Evolutionary conservation across 2,113 vertebrate genomes (phyloP).

Genomic region (Neofelis nebulosa): DNA sequence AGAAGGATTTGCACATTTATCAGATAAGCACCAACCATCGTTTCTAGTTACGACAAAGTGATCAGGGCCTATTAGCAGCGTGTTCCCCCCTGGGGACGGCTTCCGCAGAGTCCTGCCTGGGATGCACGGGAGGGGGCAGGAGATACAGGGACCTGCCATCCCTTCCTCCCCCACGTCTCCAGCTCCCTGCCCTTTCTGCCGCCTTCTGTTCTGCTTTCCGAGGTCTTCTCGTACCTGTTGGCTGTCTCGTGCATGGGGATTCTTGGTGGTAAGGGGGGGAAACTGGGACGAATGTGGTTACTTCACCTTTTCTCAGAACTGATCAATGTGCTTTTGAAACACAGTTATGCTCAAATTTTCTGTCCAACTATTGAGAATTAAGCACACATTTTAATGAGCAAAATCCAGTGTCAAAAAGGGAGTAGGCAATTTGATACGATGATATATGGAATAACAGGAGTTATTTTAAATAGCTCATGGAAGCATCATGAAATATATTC

Average conservation of each 20-base stretch:
- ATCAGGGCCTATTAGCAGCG: neutral
- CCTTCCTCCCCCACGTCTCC: neutral
- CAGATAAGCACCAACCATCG: neutral
- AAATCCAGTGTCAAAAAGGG: neutral
- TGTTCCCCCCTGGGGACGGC: neutral
- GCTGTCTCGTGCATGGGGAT: rapidly evolving
- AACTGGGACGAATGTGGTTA: no score
- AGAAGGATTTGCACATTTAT: neutral
- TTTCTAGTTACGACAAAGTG: neutral
- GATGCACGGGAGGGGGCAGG: rapidly evolving
- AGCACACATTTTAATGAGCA: neutral
- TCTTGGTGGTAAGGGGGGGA: neutral
- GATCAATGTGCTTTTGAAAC: neutral
- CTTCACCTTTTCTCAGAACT: neutral
- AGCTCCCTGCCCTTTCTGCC: rapidly evolving
- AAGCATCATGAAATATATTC: neutral
- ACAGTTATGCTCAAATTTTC: neutral
- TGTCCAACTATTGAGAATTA: neutral
- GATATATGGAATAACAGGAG: neutral
- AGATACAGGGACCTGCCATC: rapidly evolving
- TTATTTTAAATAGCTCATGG: neutral
- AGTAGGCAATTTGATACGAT: neutral
- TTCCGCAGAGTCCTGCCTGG: rapidly evolving
- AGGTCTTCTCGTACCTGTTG: neutral
- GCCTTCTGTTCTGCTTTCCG: rapidly evolving